Conservation (phyloP, 2,113 vertebrate species). For the Ranitomeya imitator region DNA sequence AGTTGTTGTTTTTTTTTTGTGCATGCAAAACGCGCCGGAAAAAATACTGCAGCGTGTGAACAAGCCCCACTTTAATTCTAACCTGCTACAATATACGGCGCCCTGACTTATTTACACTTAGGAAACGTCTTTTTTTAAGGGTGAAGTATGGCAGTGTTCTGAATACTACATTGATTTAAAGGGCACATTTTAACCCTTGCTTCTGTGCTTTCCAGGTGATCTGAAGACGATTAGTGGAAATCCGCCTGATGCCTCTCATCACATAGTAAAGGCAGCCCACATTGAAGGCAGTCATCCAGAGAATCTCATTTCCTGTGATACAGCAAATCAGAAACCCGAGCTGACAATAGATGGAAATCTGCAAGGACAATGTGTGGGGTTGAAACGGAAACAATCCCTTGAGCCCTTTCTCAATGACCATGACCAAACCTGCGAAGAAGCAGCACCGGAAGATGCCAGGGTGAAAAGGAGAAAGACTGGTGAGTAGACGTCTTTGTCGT, state of each 20-base stretch:
- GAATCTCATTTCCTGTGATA: constrained; percentile 67
- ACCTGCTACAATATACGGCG: no score
- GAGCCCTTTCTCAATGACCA: constrained; percentile 72
- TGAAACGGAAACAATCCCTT: constrained; percentile 79
- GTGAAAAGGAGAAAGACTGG: constrained; percentile 80
- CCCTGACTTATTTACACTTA: no score
- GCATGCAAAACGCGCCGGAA: no score
- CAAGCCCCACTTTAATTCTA: no score
- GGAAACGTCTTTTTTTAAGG: no score
- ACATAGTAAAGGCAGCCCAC: constrained; percentile 69
- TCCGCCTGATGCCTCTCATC: constrained; percentile 68
- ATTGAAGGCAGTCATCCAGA: constrained; percentile 72
- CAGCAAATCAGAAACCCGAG: constrained; percentile 54
- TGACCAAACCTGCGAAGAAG: constrained; percentile 68
- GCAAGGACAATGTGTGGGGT: constrained; percentile 70
- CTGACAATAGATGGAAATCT: constrained; percentile 65
- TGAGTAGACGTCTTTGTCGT: constrained; percentile 63
- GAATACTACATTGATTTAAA: not conserved
- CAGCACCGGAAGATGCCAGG: constrained; percentile 73
- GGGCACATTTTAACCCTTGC: not conserved
- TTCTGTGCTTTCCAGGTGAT: constrained; percentile 65
- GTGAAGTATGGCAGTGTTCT: not conserved
- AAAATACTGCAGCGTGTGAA: no score
- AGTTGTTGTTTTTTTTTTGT: no score
- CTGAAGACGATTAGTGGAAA: constrained; percentile 67